Percentiles rank a stretch among this genome's conserved stretches.
These are phyloP conservation scores for Antechinus stuartii DNA, from an alignment of 2,113 vertebrate genomes.

Conservation along the genomic window DNA sequence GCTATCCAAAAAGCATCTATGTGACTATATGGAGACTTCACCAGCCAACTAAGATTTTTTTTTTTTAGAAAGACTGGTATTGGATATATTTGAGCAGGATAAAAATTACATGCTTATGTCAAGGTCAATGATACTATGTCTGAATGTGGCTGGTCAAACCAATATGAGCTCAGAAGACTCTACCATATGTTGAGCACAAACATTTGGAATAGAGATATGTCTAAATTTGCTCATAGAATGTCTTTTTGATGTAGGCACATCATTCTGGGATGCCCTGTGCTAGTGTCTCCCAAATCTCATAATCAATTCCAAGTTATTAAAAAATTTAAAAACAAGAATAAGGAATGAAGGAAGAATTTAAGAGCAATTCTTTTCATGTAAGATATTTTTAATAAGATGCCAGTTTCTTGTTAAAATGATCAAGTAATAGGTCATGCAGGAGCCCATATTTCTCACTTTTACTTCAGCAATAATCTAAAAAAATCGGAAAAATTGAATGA, in stretches of 20 bases:
- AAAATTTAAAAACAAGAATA: background rate
- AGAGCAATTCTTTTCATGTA: background rate
- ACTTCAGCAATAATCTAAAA: background rate
- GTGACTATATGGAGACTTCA: background rate
- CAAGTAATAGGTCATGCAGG: background rate
- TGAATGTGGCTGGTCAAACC: background rate
- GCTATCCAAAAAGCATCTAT: background rate
- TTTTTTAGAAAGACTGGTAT: background rate
- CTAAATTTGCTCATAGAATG: background rate
- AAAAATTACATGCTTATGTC: background rate
- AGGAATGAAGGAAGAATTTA: background rate
- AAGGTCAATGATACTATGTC: background rate
- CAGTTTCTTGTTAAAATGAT: background rate
- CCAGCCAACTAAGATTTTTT: background rate
- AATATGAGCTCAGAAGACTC: background rate
- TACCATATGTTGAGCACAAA: background rate
- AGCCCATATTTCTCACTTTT: background rate
- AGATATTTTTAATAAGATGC: background rate
- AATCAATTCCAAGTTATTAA: background rate
- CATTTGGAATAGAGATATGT: background rate
- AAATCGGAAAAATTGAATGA: background rate
- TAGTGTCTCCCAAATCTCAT: background rate
- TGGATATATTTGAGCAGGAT: background rate
- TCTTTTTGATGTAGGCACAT: background rate
- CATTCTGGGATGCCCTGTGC: background rate